These are phyloP conservation scores for Drosophila auraria DNA, from an alignment of 1,140 invertebrate species.

Conservation along the genomic window DNA sequence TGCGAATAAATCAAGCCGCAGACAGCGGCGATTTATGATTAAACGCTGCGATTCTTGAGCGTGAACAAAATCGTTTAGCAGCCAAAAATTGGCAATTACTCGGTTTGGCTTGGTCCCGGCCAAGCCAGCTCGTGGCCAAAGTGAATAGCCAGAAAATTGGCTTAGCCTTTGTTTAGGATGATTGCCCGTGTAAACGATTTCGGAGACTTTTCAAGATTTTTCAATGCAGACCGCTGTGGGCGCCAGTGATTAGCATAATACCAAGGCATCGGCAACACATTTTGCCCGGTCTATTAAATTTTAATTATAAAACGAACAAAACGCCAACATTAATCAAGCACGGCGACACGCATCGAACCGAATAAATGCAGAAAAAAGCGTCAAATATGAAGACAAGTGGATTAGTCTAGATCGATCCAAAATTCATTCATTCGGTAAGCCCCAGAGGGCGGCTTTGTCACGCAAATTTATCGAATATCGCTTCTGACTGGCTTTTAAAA, in stretches of 20 bases:
- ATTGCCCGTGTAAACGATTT: slow-evolving; percentile 46
- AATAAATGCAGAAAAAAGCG: slow-evolving; percentile 34
- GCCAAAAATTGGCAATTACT: slow-evolving; percentile 69
- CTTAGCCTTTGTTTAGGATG: slow-evolving; percentile 41
- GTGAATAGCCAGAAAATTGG: slow-evolving; percentile 36
- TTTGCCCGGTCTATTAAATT: slow-evolving; percentile 49
- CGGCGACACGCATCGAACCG: slow-evolving; percentile 10
- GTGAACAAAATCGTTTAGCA: slow-evolving; percentile 75
- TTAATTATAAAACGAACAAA: slow-evolving; percentile 59
- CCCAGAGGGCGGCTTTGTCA: slow-evolving; percentile 68
- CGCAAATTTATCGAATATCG: slow-evolving; percentile 65
- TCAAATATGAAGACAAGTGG: slow-evolving; percentile 44
- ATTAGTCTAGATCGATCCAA: slow-evolving; percentile 41
- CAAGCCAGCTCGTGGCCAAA: slow-evolving; percentile 44
- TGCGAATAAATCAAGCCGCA: slow-evolving; percentile 68
- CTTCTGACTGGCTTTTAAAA: slow-evolving; percentile 22
- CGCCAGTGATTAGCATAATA: slow-evolving; percentile 57
- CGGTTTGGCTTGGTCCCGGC: slow-evolving; percentile 17
- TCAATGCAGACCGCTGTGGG: slow-evolving; percentile 36
- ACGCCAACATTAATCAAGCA: slow-evolving; percentile 51
- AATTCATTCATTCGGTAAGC: slow-evolving; percentile 61
- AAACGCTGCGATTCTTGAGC: slow-evolving; percentile 59
- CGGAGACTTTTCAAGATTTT: slow-evolving; percentile 19
- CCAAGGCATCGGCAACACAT: slow-evolving; percentile 46
- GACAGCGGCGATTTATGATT: slow-evolving; percentile 65